phyloP scores from a whole-genome alignment of 2,113 vertebrate species.

The Emydocephalus ijimae region DNA sequence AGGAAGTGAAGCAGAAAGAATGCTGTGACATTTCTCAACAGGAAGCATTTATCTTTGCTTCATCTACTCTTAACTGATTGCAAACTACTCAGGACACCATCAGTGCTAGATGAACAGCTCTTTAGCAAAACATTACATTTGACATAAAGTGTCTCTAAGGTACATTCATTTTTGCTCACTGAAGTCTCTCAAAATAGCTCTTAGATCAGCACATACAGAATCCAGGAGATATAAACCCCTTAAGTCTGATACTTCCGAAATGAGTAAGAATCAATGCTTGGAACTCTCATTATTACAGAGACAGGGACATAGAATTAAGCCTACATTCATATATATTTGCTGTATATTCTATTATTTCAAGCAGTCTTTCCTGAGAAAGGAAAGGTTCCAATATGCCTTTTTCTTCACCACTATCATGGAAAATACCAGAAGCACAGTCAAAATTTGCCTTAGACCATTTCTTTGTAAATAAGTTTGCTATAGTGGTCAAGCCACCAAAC shows the following conservation, averaged over 20 bases:
- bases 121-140: conserved; percentile 50
- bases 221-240: background rate
- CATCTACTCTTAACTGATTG: conserved; percentile 59
- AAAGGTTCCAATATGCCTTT: background rate
- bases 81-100: conserved; percentile 54
- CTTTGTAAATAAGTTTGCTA: background rate
- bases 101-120: conserved; percentile 47
- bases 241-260: background rate
- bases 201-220: conserved; percentile 14
- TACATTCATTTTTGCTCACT: conserved; percentile 20
- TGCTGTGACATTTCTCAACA: conserved; percentile 60
- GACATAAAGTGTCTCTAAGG: conserved; percentile 44
- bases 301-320: background rate
- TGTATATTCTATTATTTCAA: background rate
- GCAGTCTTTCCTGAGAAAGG: background rate
- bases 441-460: background rate
- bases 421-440: background rate
- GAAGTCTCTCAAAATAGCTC: conserved; percentile 30
- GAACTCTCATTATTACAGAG: conserved; percentile 3
- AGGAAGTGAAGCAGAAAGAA: conserved; percentile 56
- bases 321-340: background rate
- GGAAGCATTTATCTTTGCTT: conserved; percentile 57
- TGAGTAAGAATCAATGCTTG: conserved; percentile 12
- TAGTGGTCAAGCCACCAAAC: background rate
- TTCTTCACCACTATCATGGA: background rate